Evolutionary conservation across 2,888 invertebrate genomes (phyloP), one percentile per base, ranked within the genome.

Genomic region (Drosophila buzzatii): DNA sequence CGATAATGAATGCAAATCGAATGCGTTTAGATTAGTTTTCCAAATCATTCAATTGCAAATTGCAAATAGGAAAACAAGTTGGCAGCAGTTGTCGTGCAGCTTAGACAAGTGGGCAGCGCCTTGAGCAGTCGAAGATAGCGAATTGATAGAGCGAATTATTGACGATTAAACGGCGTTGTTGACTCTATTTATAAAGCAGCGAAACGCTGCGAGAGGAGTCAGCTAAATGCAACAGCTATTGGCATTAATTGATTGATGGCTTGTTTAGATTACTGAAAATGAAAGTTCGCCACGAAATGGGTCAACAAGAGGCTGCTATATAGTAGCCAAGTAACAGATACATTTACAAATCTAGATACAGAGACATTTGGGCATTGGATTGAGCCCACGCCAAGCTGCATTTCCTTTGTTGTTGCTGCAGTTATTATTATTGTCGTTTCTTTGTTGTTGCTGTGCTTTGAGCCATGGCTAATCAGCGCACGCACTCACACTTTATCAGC

Each of bases 171-270:
- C 52, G 65, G 55, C 76, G 81, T 70, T 70, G 69, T 83, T 67
- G 73, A 70, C 65, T 76, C 63, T 66, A 83, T 74, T 81, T 61
- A 74, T 68, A 65, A 73, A 57, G 70, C 27, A 27, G 65, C 79
- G 47, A 47, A 51, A n/a, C 23, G 23, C 39, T 18, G 14, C 20
- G 31, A n/a, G 63, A 14, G 33, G 62, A 39, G 23, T 14, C 6
- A 10, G 71, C 70, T 51, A 75, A 69, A 69, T 62, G 61, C 55
- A 66, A 70, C 65, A 68, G 64, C 71, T 74, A 82, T 72, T 85
- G 83, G 80, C 76, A 76, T 90, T 86, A 88, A 86, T 86, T 86
- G 89, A 86, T 90, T 90, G 86, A 86, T 86, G 77, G 76, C 81
- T 87, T 79, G 89, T 84, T 89, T 85, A 77, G 85, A 89, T 85